Evolutionary conservation across 2,113 vertebrate species (phyloP), one percentile per base, ranked within the genome.

Genomic region (Corydoras sp.): DNA sequence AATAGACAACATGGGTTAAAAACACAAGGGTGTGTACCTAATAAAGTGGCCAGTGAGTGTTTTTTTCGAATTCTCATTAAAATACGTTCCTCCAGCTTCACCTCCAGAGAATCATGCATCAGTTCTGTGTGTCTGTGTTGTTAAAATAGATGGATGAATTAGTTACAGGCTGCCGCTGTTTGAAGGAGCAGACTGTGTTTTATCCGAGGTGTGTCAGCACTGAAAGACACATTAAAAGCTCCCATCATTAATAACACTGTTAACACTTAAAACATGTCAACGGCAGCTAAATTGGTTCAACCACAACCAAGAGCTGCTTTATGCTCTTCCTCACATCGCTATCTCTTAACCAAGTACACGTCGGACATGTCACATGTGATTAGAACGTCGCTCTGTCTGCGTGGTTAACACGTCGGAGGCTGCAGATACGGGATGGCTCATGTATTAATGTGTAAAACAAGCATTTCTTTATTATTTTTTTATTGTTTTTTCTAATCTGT

Each of bases 141-240:
- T 29, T 50, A 29, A 77, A 18, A 58, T 13, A 53, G 69, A 51
- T 53, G 31, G 51, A 32, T 32, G 31, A 18, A 74, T 67, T 77
- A 76, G 61, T 79, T 29, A 60, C 63, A 73, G 68, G 68, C 58
- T 15, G 60, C 54, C 48, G 14, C 68, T 75, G 15, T 56, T 30
- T 43, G 77, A 49, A 29, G 12, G 15, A 15, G 10, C 11, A 53
- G 43, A n/a, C 55, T 13, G 12, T 48, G 29, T 43, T 50, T 11
- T 62, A 10, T 32, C 32, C 0, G 10, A 29, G 24, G 18, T 2
- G 3, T 54, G 35, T 29, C 11, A 9, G 30, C 30, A 0, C 24
- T 62, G 69, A 71, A 71, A 62, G 58, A 66, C 56, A 66, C 48
- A 24, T 60, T 66, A 68, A 72, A 63, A 60, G 14, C 64, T 59